Percentiles rank a stretch among this genome's conserved stretches.
phyloP scores from a whole-genome alignment of 2,113 vertebrate species.

The Arothron firmamentum region DNA sequence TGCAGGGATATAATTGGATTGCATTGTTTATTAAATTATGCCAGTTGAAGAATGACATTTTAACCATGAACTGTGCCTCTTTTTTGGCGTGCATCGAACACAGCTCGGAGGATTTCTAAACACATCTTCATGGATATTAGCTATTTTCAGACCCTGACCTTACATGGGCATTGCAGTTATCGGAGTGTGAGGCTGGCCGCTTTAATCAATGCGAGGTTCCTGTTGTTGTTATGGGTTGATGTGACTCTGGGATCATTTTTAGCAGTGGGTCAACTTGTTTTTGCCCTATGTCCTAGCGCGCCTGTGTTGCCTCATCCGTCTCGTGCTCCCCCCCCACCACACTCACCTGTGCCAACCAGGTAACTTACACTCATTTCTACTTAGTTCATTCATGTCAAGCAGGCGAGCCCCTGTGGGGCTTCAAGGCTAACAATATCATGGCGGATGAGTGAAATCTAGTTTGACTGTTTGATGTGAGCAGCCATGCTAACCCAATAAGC shows the following conservation, averaged over 20 bases:
- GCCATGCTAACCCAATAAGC: slow-evolving; percentile 53
- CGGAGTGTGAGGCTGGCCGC: no score
- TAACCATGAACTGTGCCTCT: slow-evolving; percentile 2
- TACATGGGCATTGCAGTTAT: no score
- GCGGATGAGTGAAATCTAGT: slow-evolving; percentile 24
- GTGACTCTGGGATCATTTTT: slow-evolving; percentile 28
- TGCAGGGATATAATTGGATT: slow-evolving; percentile 49
- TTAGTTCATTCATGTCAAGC: slow-evolving; percentile 23
- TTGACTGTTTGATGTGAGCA: slow-evolving; percentile 40
- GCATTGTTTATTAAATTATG: slow-evolving; percentile 33
- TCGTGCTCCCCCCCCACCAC: neutral
- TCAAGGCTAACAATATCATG: slow-evolving; percentile 41
- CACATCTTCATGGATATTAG: no score
- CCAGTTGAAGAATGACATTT: slow-evolving; percentile 1
- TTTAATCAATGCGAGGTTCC: slow-evolving; percentile 1
- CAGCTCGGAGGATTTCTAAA: slow-evolving; percentile 30
- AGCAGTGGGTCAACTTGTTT: slow-evolving; percentile 24
- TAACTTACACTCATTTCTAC: slow-evolving; percentile 17
- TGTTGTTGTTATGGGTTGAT: neutral
- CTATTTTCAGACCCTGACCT: no score
- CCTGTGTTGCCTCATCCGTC: slow-evolving; percentile 7
- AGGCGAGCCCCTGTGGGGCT: slow-evolving; percentile 11
- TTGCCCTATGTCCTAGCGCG: no score
- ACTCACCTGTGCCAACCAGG: no score
- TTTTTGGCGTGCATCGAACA: slow-evolving; percentile 17